Conservation (phyloP, 2,888 invertebrate genomes). For the Drosophila siamana region DNA sequence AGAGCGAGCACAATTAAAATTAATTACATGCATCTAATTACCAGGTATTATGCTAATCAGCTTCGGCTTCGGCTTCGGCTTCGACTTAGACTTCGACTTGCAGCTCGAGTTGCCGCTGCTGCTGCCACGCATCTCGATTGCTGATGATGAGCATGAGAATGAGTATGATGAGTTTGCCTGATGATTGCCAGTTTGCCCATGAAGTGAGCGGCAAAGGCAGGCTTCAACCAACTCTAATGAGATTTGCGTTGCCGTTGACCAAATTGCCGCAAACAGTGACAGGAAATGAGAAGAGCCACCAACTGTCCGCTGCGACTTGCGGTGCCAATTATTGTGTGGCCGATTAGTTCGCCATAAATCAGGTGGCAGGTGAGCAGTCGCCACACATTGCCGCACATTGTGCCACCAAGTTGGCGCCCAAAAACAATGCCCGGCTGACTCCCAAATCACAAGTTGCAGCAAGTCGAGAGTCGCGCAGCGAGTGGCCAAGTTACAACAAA, state of each 20-base stretch:
- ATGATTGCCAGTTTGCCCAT: conserved; percentile 6
- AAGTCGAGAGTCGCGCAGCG: neutral
- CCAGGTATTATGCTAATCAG: conserved; percentile 81
- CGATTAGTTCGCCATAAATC: conserved; percentile 71
- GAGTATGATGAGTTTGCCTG: conserved; percentile 6
- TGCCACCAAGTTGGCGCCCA: conserved; percentile 38
- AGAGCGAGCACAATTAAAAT: conserved; percentile 76
- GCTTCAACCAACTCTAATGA: neutral
- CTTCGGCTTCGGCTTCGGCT: too few species aligned
- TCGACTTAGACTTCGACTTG: conserved; percentile 4
- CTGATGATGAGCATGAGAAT: conserved; percentile 5
- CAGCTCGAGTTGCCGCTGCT: conserved; percentile 1
- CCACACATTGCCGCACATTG: conserved; percentile 2
- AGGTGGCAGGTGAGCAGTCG: conserved; percentile 57
- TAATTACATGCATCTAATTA: conserved; percentile 81
- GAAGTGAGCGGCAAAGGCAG: too few species aligned
- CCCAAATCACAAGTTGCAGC: neutral
- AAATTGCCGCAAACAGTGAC: conserved; percentile 18
- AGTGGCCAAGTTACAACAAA: conserved; percentile 55
- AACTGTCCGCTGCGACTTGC: neutral
- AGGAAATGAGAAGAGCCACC: conserved; percentile 35
- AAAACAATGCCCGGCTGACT: conserved; percentile 39
- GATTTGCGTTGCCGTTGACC: conserved; percentile 3
- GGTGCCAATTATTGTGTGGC: conserved; percentile 69
- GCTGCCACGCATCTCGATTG: conserved; percentile 50